Evolutionary conservation across 2,888 invertebrate species (phyloP).

Genomic region (Kuschelorhynchus macadamiae): DNA sequence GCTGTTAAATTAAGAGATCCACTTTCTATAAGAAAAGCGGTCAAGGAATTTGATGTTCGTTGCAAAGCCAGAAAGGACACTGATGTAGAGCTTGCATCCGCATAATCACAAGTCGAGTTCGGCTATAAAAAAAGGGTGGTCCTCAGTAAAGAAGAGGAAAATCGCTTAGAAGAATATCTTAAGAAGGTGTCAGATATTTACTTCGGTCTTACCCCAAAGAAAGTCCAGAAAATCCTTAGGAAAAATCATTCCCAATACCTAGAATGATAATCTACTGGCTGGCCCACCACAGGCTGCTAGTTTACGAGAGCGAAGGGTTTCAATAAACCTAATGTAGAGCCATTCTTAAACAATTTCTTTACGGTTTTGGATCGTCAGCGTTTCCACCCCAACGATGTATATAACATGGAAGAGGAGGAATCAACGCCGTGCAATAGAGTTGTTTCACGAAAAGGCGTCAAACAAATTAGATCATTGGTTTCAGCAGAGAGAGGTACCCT

Average conservation of each 20-base stretch:
- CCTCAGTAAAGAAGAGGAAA: neutral
- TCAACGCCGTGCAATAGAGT: conserved; percentile 63
- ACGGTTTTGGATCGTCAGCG: neutral
- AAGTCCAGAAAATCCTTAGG: conserved; percentile 13
- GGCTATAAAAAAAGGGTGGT: too few relatives aligned
- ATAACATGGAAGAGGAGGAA: conserved; percentile 55
- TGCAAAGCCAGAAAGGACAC: too few relatives aligned
- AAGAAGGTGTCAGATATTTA: conserved; percentile 3
- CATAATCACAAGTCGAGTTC: too few relatives aligned
- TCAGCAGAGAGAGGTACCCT: conserved; percentile 62
- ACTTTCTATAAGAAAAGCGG: too few relatives aligned
- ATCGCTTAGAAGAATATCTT: conserved; percentile 1
- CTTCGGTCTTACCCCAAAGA: neutral
- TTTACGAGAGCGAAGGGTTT: neutral
- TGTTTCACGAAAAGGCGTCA: conserved; percentile 60
- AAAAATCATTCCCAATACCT: conserved; percentile 51
- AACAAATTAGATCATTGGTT: conserved; percentile 62
- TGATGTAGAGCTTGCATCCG: too few relatives aligned
- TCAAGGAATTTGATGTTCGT: too few relatives aligned
- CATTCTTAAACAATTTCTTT: neutral
- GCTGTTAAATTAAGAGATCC: too few relatives aligned
- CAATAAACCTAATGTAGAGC: neutral
- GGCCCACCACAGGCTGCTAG: conserved; percentile 33
- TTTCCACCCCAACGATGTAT: neutral
- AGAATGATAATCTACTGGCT: conserved; percentile 52